Evolutionary conservation across 2,797 vertebrate species (phyloP), one percentile per base, ranked within the genome.

Genomic region (Kryptolebias ocellatus): DNA sequence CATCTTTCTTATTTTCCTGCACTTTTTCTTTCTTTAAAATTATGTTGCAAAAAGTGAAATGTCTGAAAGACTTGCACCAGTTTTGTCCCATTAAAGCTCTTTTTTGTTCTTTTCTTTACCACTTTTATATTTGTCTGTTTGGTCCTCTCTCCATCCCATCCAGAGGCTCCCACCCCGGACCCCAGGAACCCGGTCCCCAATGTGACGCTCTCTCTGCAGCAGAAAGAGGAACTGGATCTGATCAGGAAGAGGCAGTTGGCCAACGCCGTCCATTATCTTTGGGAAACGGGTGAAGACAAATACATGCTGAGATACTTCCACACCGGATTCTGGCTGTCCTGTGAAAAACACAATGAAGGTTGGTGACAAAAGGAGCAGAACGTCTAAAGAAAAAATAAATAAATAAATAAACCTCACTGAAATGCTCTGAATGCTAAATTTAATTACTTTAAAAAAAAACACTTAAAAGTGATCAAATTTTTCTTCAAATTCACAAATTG

Each of bases 281-380:
- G 95, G 95, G 95, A 96, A 88, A 95, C 94, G 0, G 95, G 95
- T 4, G 95, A 96, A 76, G 95, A 95, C 87, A 95, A 95, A 70
- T 95, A 92, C 81, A 93, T 93, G 87, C 90, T 93, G 72, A 90
- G 94, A 1, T 95, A 95, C 83, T 96, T 96, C 77, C 95, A 96
- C 83, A 95, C 94, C 0, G 95, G 95, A 47, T 96, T 95, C 85
- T 96, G 95, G 95, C 89, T 92, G 6, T 96, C 95, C 61, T 96
- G 95, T 64, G 95, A 95, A 84, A 94, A 93, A 68, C 94, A 95
- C 79, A 91, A 88, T 1, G 93, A 94, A 64, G 93, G 95, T 93
- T 53, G 50, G 87, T 54, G 64, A 5, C 18, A 42, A n/a, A 42
- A 34, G 60, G 46, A 39, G 37, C 37, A 39, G 37, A 39, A 39